phyloP scores from a whole-genome alignment of 2,113 vertebrate genomes.

The Tragelaphus scriptus region DNA sequence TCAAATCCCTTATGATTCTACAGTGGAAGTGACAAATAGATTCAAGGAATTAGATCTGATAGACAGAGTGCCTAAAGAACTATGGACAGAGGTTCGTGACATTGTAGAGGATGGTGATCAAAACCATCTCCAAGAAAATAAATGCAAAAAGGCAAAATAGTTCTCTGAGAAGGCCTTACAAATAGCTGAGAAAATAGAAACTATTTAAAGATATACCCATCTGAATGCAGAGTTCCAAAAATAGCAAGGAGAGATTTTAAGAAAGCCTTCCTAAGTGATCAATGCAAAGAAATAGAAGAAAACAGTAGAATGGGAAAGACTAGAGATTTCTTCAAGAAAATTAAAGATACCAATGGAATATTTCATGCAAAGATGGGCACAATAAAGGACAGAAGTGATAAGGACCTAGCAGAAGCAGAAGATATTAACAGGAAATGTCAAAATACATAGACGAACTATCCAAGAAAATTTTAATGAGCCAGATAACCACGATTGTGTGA shows the following conservation, averaged over 20 bases:
- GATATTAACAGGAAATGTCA: not conserved
- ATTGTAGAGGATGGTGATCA: not conserved
- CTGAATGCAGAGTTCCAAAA: not conserved
- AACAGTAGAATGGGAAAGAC: not conserved
- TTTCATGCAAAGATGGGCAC: not conserved
- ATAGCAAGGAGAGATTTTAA: not conserved
- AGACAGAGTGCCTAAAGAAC: not conserved
- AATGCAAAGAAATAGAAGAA: not conserved
- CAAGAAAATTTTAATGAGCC: not conserved
- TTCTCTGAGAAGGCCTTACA: not conserved
- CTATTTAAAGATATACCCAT: not conserved
- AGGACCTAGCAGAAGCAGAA: not conserved
- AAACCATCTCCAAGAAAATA: not conserved
- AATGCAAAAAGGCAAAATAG: not conserved
- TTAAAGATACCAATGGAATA: not conserved
- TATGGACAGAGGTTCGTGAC: not conserved
- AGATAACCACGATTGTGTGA: not conserved
- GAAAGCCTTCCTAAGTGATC: not conserved
- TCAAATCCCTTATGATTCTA: not conserved
- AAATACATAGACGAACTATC: not conserved
- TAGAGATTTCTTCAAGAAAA: not conserved
- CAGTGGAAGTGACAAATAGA: not conserved
- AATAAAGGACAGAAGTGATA: not conserved
- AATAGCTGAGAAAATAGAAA: not conserved
- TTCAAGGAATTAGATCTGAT: not conserved